Conservation (phyloP, 2,888 invertebrate genomes). For the Acronicta aceris region DNA sequence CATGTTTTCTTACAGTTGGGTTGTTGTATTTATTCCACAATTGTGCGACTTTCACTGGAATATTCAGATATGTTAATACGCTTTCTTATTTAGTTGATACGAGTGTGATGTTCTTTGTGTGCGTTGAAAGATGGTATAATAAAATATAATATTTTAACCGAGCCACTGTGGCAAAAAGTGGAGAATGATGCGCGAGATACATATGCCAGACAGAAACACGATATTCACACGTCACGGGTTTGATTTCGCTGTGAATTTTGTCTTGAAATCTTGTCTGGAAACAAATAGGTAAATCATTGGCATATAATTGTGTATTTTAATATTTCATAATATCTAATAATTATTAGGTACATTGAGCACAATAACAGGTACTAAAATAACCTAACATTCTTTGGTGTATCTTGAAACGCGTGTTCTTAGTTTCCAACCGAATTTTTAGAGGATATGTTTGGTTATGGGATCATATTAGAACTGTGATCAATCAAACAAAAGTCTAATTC, state of each 20-base stretch:
- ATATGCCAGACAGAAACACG: constrained; percentile 3
- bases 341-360: too few relatives aligned
- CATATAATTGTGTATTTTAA: too few relatives aligned
- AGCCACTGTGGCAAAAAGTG: constrained; percentile 22
- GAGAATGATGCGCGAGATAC: neutral
- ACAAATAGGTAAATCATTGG: too few relatives aligned
- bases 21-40: constrained; percentile 39
- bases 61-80: constrained; percentile 55
- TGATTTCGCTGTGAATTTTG: neutral
- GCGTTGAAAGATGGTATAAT: constrained; percentile 38
- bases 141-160: constrained; percentile 52
- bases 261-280: neutral
- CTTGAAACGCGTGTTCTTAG: too few relatives aligned
- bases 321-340: too few relatives aligned
- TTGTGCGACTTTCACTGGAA: constrained; percentile 40
- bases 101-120: constrained; percentile 47
- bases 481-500: too few relatives aligned
- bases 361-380: too few relatives aligned
- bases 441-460: too few relatives aligned
- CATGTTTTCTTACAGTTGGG: constrained; percentile 32
- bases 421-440: too few relatives aligned
- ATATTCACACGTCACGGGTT: constrained; percentile 1
- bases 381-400: too few relatives aligned
- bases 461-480: too few relatives aligned
- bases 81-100: constrained; percentile 51